These are phyloP conservation scores for Danio aesculapii DNA, from an alignment of 2,797 vertebrate species.

Conservation along the genomic window DNA sequence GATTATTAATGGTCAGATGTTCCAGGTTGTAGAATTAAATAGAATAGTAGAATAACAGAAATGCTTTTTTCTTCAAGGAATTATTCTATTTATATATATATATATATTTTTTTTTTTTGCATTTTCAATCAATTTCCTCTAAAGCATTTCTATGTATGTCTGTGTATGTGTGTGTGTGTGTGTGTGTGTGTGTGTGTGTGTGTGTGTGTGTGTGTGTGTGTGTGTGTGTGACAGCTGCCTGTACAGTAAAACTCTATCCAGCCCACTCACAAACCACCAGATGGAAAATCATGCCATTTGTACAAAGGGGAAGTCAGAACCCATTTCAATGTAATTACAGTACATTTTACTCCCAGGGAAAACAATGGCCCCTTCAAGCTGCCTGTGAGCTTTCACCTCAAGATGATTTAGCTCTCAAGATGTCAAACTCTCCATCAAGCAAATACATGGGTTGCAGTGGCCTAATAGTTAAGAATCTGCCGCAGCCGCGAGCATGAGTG, in stretches of 20 bases:
- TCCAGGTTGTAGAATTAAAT: no score
- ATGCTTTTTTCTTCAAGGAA: no score
- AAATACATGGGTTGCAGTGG: constrained; percentile 37
- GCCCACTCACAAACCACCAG: constrained; percentile 8
- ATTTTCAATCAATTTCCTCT: constrained; percentile 30
- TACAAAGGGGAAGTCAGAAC: constrained; percentile 57
- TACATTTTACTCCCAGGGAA: constrained; percentile 55
- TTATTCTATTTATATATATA: no score
- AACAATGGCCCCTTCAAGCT: constrained; percentile 60
- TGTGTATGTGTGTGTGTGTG: no score
- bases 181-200: no score
- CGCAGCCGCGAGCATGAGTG: constrained; percentile 60
- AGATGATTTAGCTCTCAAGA: constrained; percentile 65
- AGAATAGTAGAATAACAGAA: no score
- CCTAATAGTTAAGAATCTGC: constrained; percentile 66
- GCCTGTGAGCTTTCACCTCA: constrained; percentile 67
- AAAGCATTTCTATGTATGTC: no score
- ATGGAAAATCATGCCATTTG: constrained; percentile 52
- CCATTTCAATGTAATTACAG: constrained; percentile 72
- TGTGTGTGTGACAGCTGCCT: constrained; percentile 20
- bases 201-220: no score
- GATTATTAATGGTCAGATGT: no score
- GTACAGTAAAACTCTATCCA: constrained; percentile 16
- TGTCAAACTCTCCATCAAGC: constrained; percentile 37
- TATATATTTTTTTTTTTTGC: background rate